Conservation (phyloP, 1,140 invertebrate genomes). For the Diachasma alloeum region DNA sequence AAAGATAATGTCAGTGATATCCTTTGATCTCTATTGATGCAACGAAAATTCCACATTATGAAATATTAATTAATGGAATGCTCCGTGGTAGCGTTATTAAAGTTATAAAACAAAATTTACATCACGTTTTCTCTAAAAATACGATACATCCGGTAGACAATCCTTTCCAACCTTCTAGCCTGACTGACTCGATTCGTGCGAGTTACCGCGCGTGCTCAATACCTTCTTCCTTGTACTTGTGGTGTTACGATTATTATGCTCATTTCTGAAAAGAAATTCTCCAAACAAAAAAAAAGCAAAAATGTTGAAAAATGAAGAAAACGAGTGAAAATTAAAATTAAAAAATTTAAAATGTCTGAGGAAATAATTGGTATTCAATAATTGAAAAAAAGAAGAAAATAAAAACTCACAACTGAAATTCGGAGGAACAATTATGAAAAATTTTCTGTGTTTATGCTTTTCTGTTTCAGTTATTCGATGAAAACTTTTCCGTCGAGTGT, state of each 20-base stretch:
- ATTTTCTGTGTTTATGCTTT: no score
- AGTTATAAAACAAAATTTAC: background rate
- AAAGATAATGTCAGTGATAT: no score
- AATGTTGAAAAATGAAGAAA: no score
- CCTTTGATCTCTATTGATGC: no score
- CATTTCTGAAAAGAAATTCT: background rate
- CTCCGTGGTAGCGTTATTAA: background rate
- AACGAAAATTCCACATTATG: no score
- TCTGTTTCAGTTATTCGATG: no score
- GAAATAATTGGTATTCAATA: no score
- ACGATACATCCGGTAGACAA: slow-evolving; percentile 47
- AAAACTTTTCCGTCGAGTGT: no score
- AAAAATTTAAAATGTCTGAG: no score
- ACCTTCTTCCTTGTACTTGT: background rate
- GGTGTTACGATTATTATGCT: slow-evolving; percentile 2
- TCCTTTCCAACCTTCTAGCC: slow-evolving; percentile 44
- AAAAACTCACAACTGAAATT: no score
- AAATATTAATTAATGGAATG: background rate
- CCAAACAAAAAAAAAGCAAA: background rate
- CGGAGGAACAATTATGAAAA: no score
- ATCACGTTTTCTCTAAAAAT: background rate
- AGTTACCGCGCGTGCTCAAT: slow-evolving; percentile 17
- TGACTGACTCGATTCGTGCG: slow-evolving; percentile 43
- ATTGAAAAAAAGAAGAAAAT: no score
- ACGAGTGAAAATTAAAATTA: background rate